Conservation (phyloP, 2,888 invertebrate genomes). For the Drosophila neotestacea region DNA sequence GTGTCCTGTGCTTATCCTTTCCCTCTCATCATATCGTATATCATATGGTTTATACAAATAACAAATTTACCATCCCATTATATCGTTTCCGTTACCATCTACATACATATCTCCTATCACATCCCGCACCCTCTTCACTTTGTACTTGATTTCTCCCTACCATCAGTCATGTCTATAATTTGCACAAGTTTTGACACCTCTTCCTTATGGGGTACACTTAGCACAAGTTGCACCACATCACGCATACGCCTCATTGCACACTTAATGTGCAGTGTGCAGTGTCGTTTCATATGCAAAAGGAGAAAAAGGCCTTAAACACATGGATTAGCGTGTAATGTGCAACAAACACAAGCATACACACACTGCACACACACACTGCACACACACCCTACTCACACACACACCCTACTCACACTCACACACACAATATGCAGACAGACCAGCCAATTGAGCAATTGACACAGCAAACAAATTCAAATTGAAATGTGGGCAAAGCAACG, state of each 20-base stretch:
- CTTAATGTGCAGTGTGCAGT: slow-evolving; percentile 51
- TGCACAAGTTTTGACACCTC: slow-evolving; percentile 23
- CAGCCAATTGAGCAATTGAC: slow-evolving; percentile 81
- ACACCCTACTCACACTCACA: slow-evolving; percentile 19
- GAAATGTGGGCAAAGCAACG: slow-evolving; percentile 77
- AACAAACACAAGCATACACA: slow-evolving; percentile 41
- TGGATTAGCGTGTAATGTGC: slow-evolving; percentile 76
- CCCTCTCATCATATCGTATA: background rate
- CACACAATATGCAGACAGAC: slow-evolving; percentile 48
- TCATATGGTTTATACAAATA: background rate
- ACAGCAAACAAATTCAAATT: slow-evolving; percentile 81
- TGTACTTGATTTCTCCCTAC: background rate
- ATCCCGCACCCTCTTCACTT: background rate
- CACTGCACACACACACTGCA: slow-evolving; percentile 18
- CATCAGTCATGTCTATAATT: slow-evolving; percentile 22
- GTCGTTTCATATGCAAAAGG: slow-evolving; percentile 50
- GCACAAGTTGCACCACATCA: slow-evolving; percentile 41
- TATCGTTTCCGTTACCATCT: background rate
- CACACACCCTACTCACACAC: slow-evolving; percentile 8
- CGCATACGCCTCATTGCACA: slow-evolving; percentile 68
- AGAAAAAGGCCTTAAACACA: slow-evolving; percentile 66
- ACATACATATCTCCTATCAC: background rate
- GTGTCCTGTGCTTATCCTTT: background rate
- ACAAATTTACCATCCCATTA: background rate
- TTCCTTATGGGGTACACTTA: slow-evolving; percentile 20